Percentiles rank a stretch among this genome's conserved stretches.
Evolutionary conservation across 1,140 invertebrate species (phyloP).

Genomic region (Brachionus plicatilis): DNA sequence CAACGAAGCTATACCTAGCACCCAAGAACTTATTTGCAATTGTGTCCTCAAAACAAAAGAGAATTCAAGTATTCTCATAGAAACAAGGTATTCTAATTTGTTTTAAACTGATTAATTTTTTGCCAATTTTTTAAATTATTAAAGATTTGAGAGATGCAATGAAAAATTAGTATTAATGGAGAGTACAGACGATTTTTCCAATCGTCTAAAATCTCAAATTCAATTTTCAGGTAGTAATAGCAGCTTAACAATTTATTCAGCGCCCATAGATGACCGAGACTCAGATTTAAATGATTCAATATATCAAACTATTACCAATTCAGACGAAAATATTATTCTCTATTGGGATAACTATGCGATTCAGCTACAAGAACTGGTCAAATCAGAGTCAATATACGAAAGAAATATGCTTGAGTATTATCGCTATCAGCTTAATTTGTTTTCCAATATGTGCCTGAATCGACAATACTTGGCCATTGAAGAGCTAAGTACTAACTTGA

Average conservation of each 20-base stretch:
- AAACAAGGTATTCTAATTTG: not conserved
- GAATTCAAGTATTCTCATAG: slow-evolving; percentile 11
- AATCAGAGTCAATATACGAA: slow-evolving; percentile 35
- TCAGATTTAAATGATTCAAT: not conserved
- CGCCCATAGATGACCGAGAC: not conserved
- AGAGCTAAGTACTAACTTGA: slow-evolving; percentile 80
- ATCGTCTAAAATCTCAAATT: slow-evolving; percentile 15
- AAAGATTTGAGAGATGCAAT: slow-evolving; percentile 7
- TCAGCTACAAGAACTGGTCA: slow-evolving; percentile 28
- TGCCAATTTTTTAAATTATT: not conserved
- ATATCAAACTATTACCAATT: not conserved
- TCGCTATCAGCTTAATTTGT: slow-evolving; percentile 90
- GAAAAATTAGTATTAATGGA: slow-evolving; percentile 25
- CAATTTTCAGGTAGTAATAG: not conserved
- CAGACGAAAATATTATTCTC: slow-evolving; percentile 24
- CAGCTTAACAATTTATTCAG: not conserved
- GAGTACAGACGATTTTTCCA: not conserved
- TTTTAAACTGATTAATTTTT: no score
- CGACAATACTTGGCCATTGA: slow-evolving; percentile 94
- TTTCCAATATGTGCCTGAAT: slow-evolving; percentile 98
- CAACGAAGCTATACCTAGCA: slow-evolving; percentile 93
- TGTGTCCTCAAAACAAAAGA: slow-evolving; percentile 77
- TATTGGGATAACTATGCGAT: slow-evolving; percentile 29
- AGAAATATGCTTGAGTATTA: slow-evolving; percentile 36
- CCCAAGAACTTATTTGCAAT: slow-evolving; percentile 94